Conservation (phyloP, 2,888 invertebrate genomes). For the Eupithecia exiguata region DNA sequence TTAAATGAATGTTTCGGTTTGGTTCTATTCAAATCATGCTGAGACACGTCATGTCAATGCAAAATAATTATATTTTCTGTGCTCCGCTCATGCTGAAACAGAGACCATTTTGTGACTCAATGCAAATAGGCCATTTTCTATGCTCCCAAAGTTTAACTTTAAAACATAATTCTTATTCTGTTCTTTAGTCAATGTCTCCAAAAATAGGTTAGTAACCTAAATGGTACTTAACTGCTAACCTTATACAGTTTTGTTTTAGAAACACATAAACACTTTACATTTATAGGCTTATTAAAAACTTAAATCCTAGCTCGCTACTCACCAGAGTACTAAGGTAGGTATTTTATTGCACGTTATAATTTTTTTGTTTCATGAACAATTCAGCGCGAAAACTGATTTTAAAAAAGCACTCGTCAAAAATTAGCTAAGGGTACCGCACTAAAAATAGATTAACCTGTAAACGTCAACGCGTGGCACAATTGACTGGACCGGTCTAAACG, state of each 20-base stretch:
- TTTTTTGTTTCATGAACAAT: not conserved
- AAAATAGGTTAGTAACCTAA: not conserved
- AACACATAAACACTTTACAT: too few species aligned
- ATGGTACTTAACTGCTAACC: too few species aligned
- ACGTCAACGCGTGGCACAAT: slow-evolving; percentile 53
- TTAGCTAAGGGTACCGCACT: slow-evolving; percentile 2
- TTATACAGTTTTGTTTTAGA: too few species aligned
- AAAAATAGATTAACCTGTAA: slow-evolving; percentile 47
- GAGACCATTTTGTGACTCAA: not conserved
- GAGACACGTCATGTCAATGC: not conserved
- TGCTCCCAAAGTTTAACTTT: not conserved
- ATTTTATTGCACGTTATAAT: not conserved
- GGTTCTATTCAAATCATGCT: not conserved
- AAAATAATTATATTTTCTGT: not conserved
- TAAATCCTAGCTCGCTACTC: not conserved
- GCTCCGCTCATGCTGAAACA: not conserved
- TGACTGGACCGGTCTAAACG: slow-evolving; percentile 48
- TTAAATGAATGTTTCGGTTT: not conserved
- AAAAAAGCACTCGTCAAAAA: not conserved
- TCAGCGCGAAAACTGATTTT: not conserved
- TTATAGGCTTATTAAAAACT: too few species aligned
- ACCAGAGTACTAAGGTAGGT: not conserved
- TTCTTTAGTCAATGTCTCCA: not conserved
- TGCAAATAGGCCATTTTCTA: not conserved
- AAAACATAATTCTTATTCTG: not conserved